Percentiles rank a stretch among this genome's conserved stretches.
These are phyloP conservation scores for Lasioglossum vierecki DNA, from an alignment of 2,888 invertebrate species.

Conservation along the genomic window DNA sequence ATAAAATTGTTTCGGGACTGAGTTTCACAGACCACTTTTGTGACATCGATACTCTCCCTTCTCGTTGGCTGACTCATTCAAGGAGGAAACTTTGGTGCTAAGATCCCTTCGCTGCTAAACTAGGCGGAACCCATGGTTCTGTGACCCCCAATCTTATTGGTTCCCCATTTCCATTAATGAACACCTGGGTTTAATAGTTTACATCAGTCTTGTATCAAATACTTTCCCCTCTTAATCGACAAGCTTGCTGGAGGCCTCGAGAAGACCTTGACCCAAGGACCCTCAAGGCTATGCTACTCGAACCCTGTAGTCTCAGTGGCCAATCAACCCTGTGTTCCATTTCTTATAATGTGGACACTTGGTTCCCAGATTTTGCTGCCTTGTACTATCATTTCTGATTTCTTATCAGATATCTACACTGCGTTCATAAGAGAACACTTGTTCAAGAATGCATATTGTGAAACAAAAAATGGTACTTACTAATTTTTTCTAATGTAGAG, in stretches of 20 bases:
- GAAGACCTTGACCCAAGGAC: slow-evolving; percentile 5
- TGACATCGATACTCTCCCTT: not conserved
- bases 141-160: not conserved
- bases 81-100: not conserved
- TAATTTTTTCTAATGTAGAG: no score
- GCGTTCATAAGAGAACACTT: no score
- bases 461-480: no score
- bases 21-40: not conserved
- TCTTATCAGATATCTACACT: no score
- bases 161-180: not conserved
- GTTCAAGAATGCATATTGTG: no score
- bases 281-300: not conserved
- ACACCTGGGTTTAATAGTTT: slow-evolving; percentile 6
- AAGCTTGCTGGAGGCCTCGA: not conserved
- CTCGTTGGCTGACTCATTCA: slow-evolving; percentile 1
- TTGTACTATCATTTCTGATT: not conserved
- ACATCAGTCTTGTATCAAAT: not conserved
- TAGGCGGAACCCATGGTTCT: not conserved
- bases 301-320: not conserved
- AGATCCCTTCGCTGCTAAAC: not conserved
- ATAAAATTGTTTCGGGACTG: not conserved
- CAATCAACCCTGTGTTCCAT: not conserved
- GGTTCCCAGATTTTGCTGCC: not conserved
- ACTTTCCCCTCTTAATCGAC: not conserved
- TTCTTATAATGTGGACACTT: not conserved